phyloP scores from a whole-genome alignment of 2,888 invertebrate genomes.

The Zelleria hepariella region DNA sequence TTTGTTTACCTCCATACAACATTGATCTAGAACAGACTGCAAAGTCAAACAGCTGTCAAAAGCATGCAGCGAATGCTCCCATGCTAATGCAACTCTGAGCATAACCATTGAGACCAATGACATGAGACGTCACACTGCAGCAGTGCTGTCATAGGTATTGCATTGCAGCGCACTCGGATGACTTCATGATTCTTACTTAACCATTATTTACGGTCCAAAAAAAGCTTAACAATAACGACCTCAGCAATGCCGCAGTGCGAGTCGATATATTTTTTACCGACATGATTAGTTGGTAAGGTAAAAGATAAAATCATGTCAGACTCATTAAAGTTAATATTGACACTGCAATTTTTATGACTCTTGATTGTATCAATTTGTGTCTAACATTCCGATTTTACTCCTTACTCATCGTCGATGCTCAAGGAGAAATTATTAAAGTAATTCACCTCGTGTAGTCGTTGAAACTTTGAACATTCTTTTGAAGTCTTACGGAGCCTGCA shows the following conservation, averaged over 20 bases:
- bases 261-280: background rate
- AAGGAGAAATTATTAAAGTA: background rate
- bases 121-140: background rate
- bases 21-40: too few species aligned
- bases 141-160: background rate
- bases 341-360: conserved; percentile 2
- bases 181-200: background rate
- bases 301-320: background rate
- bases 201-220: background rate
- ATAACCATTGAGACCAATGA: background rate
- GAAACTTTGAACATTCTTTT: too few species aligned
- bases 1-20: too few species aligned
- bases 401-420: background rate
- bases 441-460: too few species aligned
- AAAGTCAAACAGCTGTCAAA: background rate
- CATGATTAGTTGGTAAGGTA: too few species aligned
- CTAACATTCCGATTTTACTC: background rate
- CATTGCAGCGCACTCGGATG: background rate
- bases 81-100: background rate
- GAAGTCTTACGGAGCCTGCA: too few species aligned
- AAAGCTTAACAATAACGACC: background rate
- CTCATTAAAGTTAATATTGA: background rate
- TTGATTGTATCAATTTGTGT: background rate
- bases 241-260: background rate
- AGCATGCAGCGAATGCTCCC: background rate